Evolutionary conservation across 92 coral and sea anemone species (phyloP), one percentile per base, ranked within the genome.

Genomic region (Desmophyllum pertusum): DNA sequence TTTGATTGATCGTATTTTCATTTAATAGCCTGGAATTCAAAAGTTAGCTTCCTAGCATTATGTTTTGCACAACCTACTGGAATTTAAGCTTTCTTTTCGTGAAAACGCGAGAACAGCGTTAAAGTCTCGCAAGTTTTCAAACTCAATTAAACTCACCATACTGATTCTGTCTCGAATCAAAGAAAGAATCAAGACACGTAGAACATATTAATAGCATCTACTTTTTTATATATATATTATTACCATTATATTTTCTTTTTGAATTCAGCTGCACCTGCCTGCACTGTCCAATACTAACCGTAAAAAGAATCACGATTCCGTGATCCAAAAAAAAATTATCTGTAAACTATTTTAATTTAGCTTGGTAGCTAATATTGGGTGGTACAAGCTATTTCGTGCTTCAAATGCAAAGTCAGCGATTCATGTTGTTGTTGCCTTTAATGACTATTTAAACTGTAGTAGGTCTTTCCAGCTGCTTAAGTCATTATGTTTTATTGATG

Each of bases 391-490:
- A 15, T 37, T 35, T 23, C 13, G 73, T 67, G 73, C 25, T 19
- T 23, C 43, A 8, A 21, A 67, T 19, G 9, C 43, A 8, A 21
- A 67, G 42, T 67, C 73, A 67, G 37, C 3, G n/a, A n/a, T n/a
- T n/a, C n/a, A n/a, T 31, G 18, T 27, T 77, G 46, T 59, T 27
- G 81, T 77, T 61, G 46, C 59, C 5, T 37, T 55, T 8, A 39
- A 17, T 9, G 61, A 9, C 61, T 63, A n/a, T 41, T 57, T 11
- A 52, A 52, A 75, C 65, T 25, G 21, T 36, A 46, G 75, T 46
- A 25, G 66, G 84, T 80, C 46, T 80, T 69, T 50, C 66, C 0
- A 67, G 76, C 84, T 68, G 50, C 84, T 80, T 69, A n/a, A 67
- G 65, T 45, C 75, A 69, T 80, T 36, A 68, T 33, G 39, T 80